These are phyloP conservation scores for Leptobrachium ailaonicum DNA, from an alignment of 2,113 vertebrate species.

Conservation along the genomic window DNA sequence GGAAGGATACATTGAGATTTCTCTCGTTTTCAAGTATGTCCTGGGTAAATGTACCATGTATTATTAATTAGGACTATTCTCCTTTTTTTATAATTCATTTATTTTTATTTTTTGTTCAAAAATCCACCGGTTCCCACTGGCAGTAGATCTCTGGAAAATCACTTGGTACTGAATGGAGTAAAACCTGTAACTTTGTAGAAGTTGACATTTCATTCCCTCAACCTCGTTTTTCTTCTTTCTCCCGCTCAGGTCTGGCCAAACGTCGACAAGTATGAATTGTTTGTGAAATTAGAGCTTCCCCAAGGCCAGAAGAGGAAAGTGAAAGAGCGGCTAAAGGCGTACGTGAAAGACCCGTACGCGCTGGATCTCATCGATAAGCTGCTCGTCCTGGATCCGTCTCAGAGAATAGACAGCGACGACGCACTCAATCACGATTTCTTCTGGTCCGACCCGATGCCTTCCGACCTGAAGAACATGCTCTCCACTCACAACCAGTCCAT, in stretches of 20 bases:
- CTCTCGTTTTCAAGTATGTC: no score
- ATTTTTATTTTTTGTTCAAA: no score
- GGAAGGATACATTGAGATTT: no score
- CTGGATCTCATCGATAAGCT: constrained; percentile 94
- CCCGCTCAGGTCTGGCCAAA: constrained; percentile 84
- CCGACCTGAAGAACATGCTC: constrained; percentile 97
- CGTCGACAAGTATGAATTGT: constrained; percentile 93
- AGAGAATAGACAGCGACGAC: constrained; percentile 91
- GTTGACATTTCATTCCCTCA: neutral
- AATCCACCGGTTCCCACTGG: no score
- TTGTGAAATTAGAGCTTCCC: constrained; percentile 93
- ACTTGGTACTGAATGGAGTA: no score
- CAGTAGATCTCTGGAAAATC: no score
- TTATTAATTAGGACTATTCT: no score
- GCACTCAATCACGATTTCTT: constrained; percentile 98
- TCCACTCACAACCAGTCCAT: constrained; percentile 97
- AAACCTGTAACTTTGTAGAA: neutral
- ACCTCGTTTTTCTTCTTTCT: neutral
- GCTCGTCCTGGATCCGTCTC: constrained; percentile 90
- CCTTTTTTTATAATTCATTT: no score
- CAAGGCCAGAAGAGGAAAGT: constrained; percentile 98
- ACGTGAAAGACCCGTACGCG: constrained; percentile 91
- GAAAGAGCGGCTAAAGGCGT: constrained; percentile 96
- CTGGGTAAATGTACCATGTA: no score
- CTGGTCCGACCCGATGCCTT: constrained; percentile 98